A percentile compares a stretch with the other conserved stretches of the same genome.
phyloP scores from a whole-genome alignment of 53 echinoderm and acorn worm genomes.

The Hippasteria phrygiana region DNA sequence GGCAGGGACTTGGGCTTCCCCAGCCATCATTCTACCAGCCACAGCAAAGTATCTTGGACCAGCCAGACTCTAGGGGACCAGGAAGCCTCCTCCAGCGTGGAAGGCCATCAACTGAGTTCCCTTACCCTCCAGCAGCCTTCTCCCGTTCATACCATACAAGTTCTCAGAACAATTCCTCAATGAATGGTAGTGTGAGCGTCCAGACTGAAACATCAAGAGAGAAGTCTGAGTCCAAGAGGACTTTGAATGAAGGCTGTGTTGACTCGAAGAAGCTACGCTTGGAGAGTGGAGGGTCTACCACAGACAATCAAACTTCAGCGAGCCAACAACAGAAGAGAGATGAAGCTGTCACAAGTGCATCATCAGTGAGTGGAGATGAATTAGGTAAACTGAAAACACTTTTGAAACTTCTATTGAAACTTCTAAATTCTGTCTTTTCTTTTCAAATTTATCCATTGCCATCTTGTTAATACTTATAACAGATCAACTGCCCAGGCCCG shows the following conservation, averaged over 20 bases:
- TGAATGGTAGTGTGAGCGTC: background rate
- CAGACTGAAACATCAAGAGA: background rate
- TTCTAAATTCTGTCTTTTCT: background rate
- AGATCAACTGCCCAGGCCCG: background rate
- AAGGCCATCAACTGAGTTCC: conserved; percentile 10
- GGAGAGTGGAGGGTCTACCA: background rate
- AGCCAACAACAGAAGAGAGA: background rate
- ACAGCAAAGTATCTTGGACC: background rate
- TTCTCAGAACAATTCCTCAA: background rate
- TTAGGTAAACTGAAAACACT: background rate
- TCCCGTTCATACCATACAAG: conserved; percentile 2
- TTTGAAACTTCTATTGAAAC: background rate
- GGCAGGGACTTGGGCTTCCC: background rate
- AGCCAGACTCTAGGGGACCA: background rate
- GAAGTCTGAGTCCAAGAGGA: conserved; percentile 5
- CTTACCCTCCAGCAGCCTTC: conserved; percentile 3
- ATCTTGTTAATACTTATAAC: background rate
- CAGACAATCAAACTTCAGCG: background rate
- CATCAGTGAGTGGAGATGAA: background rate
- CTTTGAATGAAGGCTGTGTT: background rate
- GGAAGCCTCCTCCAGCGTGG: conserved; percentile 5
- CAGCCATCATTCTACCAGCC: conserved; percentile 14
- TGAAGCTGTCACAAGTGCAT: background rate
- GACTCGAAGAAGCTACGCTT: conserved; percentile 11
- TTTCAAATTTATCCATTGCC: background rate